Conservation (phyloP, 2,797 vertebrate genomes). For the Siniperca obscura region DNA sequence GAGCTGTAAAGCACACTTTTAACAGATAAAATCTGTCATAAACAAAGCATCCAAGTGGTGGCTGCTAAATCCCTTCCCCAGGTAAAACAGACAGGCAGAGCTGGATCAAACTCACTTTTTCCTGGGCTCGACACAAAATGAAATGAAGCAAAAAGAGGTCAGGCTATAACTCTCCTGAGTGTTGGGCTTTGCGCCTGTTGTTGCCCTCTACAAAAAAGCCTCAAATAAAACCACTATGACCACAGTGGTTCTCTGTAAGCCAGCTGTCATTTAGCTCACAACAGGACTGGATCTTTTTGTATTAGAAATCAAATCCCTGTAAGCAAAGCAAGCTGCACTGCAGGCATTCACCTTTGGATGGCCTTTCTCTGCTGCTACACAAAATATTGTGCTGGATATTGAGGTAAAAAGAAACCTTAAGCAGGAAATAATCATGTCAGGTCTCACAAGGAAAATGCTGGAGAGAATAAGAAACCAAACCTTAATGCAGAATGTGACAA, state of each 20-base stretch:
- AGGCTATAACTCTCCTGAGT: constrained; percentile 31
- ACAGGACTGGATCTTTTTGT: constrained; percentile 37
- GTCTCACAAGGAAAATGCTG: constrained; percentile 23
- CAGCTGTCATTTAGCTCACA: constrained; percentile 47
- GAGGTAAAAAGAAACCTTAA: constrained; percentile 17
- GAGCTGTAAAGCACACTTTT: constrained; percentile 21
- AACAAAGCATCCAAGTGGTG: constrained; percentile 2
- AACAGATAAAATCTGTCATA: constrained; percentile 30
- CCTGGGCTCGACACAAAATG: constrained; percentile 23
- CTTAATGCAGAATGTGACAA: constrained; percentile 19
- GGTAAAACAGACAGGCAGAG: constrained; percentile 16
- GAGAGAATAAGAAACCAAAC: constrained; percentile 1
- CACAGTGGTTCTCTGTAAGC: constrained; percentile 37
- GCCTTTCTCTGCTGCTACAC: constrained; percentile 14
- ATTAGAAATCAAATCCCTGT: constrained; percentile 41
- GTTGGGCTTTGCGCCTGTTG: constrained; percentile 21
- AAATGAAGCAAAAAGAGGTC: constrained; percentile 29
- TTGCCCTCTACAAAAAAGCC: constrained; percentile 27
- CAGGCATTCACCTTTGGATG: constrained; percentile 19
- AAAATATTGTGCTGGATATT: constrained; percentile 32
- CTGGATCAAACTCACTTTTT: constrained; percentile 40
- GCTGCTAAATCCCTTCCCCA: neutral
- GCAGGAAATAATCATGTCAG: neutral
- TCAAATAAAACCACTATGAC: constrained; percentile 48
- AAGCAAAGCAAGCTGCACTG: constrained; percentile 33